These are phyloP conservation scores for Caenorhabditis latens DNA, from an alignment of 1,140 invertebrate genomes.

Conservation along the genomic window DNA sequence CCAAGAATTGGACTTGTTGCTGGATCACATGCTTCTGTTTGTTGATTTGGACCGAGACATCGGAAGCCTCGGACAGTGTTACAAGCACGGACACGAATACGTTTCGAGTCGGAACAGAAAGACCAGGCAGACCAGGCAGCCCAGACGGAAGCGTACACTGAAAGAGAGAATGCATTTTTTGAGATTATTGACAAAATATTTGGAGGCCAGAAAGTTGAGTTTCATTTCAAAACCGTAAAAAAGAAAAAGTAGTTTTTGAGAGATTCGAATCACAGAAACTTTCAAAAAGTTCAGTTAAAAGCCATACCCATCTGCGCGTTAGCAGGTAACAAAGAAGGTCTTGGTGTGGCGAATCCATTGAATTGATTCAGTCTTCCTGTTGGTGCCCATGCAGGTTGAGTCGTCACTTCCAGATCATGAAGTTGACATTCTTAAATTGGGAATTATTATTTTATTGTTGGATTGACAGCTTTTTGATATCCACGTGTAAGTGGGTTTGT, in stretches of 20 bases:
- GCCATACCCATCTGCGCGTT: constrained; percentile 61
- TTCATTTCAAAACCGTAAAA: no score
- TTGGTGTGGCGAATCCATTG: constrained; percentile 73
- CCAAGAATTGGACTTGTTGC: constrained; percentile 45
- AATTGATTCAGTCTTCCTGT: constrained; percentile 76
- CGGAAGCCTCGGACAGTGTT: constrained; percentile 78
- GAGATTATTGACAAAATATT: no score
- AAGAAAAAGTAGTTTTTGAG: no score
- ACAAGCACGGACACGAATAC: constrained; percentile 75
- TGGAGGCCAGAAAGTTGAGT: no score
- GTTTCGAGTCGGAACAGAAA: constrained; percentile 72
- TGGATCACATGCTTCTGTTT: constrained; percentile 57
- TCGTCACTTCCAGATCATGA: constrained; percentile 39
- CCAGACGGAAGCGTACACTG: constrained; percentile 77
- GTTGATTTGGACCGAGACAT: constrained; percentile 73
- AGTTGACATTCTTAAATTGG: constrained; percentile 40
- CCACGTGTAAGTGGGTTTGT: not conserved
- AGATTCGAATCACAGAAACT: no score
- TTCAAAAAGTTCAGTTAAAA: not conserved
- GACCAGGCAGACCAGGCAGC: constrained; percentile 77
- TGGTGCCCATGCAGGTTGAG: constrained; percentile 49
- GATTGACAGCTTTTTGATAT: not conserved
- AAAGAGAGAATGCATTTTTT: constrained; percentile 63
- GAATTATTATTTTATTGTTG: not conserved
- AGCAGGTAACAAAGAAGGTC: constrained; percentile 69